Percentiles rank a stretch among this genome's conserved stretches.
Evolutionary conservation across 2,113 vertebrate species (phyloP).

Genomic region (Grus americana): DNA sequence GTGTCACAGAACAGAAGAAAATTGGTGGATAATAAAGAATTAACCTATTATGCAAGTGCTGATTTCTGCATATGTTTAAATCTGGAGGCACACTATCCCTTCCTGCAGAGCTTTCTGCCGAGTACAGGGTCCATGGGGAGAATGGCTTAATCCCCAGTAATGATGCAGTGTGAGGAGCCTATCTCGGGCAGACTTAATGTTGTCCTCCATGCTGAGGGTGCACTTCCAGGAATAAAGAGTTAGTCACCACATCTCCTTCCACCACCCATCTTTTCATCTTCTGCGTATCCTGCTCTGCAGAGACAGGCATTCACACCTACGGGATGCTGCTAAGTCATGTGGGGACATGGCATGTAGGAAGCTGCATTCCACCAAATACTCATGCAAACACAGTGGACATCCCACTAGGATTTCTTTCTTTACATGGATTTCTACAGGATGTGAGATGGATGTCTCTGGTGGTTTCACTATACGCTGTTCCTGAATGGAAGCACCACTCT

Average conservation of each 20-base stretch:
- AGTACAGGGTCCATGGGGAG: neutral
- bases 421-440: neutral
- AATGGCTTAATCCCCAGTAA: neutral
- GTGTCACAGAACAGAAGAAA: neutral
- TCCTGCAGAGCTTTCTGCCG: neutral
- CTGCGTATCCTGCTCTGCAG: neutral
- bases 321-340: neutral
- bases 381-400: neutral
- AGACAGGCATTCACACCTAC: conserved; percentile 19
- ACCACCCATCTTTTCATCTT: neutral
- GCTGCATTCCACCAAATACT: neutral
- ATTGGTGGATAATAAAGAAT: neutral
- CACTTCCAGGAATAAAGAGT: neutral
- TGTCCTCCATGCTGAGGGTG: neutral
- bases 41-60: neutral
- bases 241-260: neutral
- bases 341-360: neutral
- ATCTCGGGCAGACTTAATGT: neutral
- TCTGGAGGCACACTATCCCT: neutral
- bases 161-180: neutral
- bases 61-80: neutral
- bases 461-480: neutral
- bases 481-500: neutral
- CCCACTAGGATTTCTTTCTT: neutral
- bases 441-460: neutral